Base-by-base conservation (phyloP, 2,113 vertebrate species). In the Pteropus alecto region DNA sequence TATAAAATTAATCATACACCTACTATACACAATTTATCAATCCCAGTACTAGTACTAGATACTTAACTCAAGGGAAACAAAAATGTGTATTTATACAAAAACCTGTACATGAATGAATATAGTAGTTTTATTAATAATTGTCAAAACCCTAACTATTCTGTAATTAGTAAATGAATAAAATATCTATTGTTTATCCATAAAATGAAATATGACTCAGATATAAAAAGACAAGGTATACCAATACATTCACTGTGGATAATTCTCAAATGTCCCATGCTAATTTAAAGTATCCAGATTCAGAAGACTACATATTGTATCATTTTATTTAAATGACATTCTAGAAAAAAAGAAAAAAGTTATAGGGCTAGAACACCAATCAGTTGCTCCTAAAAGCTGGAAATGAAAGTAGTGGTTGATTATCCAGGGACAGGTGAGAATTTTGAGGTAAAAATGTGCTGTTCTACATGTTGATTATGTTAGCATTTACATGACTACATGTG, bases 311-410 rank as follows among this genome's bases (percentile, higher is more conserved):
- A 35, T 5, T 26, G 21, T 51, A 35, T 51, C 2, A 35, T 22
- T 70, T 30, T 26, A 22, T 38, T 46, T 35, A 68, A 58, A 38
- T 18, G 2, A 87, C 28, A 54, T 30, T 18, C 26, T 56, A 7
- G 19, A 28, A 38, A 54, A 54, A 54, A 48, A 6, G 2, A 41
- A 24, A 1, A 54, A 28, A 63, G n/a, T 19, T 26, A 30, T 16
- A 30, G 15, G 8, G 61, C 18, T 5, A 13, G 35, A 74, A 35
- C 14, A 65, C 0, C 41, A 18, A 6, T 43, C 2, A 35, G 8
- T 18, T 24, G 12, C 26, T 10, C 7, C 21, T 15, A 43, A 24
- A 22, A 9, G 5, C 1, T 51, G 2, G 2, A 7, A 6, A 7
- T 54, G 14, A 61, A 38, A 60, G 14, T 0, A 33, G 10, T 33